Base-by-base conservation (phyloP, 1,140 invertebrate genomes). In the Heliconius hermathena region DNA sequence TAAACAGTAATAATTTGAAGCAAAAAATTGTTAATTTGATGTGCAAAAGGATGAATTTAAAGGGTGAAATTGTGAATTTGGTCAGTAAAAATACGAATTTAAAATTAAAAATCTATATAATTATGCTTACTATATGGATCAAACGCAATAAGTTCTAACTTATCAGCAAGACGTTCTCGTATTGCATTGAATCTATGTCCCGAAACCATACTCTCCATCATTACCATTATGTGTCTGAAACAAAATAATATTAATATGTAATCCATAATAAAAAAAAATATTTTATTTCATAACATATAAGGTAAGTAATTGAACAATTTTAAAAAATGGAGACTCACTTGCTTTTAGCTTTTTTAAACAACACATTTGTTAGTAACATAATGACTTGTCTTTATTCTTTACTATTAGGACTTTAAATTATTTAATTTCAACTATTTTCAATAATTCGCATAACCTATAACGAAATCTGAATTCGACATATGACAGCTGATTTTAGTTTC, bases 71-170 rank as follows among this genome's bases (percentile, higher is more conserved):
- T 52, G 49, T 52, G 18, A 52, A 52, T 52, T 2, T 52, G 16
- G 38, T 11, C 9, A 11, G 38, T 41, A 41, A 41, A 41, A 11
- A 41, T 41, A 41, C 49, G 5, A 54, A 54, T n/a, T 54, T 54
- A 8, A n/a, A n/a, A 54, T n/a, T 0, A 54, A 54, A 46, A 46
- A 46, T 16, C 13, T 16, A 54, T 54, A 3, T 3, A 57, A 57
- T 22, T 11, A 3, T 75, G 95, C 96, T 96, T 95, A 98, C 97
- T 96, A 78, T 94, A 97, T 16, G 97, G 98, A 95, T 98, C 98
- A 89, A 96, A 97, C 73, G 88, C 84, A 71, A 97, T 92, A 6
- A 96, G 80, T 94, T 98, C 97, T 49, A 98, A 81, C 95, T 98
- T 98, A 52, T 98, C 97, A 9, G 91, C 97, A 46, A 97, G 87